Evolutionary conservation across 2,797 vertebrate genomes (phyloP).

Genomic region (Masticophis lateralis): DNA sequence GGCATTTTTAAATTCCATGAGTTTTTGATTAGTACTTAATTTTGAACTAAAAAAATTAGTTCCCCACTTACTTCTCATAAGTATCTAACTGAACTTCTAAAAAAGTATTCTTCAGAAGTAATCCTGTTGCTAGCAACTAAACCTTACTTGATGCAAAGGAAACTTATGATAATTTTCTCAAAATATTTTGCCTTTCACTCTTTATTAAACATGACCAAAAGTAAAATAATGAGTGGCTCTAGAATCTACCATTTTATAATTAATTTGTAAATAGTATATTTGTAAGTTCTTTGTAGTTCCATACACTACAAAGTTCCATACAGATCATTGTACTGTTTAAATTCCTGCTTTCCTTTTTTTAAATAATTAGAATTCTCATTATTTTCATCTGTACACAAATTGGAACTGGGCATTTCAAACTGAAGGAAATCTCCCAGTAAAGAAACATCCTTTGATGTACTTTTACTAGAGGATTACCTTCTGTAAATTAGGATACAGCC

Average conservation of each 20-base stretch:
- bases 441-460: not conserved
- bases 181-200: not conserved
- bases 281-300: not conserved
- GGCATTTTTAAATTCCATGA: constrained; percentile 39
- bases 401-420: not conserved
- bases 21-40: constrained; percentile 46
- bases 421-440: not conserved
- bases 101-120: not conserved
- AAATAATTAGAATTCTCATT: not conserved
- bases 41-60: constrained; percentile 30
- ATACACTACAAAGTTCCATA: not conserved
- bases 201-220: constrained; percentile 4
- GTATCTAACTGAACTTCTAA: not conserved
- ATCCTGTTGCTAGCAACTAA: not conserved
- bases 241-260: not conserved
- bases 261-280: not conserved
- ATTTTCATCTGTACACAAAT: not conserved
- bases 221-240: not conserved
- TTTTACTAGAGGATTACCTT: not conserved
- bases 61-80: constrained; percentile 31
- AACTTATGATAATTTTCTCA: constrained; percentile 9
- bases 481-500: not conserved
- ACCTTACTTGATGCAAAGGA: constrained; percentile 19
- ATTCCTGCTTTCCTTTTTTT: not conserved
- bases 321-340: not conserved